Evolutionary conservation across 2,797 vertebrate species (phyloP).

Genomic region (Channa striata): DNA sequence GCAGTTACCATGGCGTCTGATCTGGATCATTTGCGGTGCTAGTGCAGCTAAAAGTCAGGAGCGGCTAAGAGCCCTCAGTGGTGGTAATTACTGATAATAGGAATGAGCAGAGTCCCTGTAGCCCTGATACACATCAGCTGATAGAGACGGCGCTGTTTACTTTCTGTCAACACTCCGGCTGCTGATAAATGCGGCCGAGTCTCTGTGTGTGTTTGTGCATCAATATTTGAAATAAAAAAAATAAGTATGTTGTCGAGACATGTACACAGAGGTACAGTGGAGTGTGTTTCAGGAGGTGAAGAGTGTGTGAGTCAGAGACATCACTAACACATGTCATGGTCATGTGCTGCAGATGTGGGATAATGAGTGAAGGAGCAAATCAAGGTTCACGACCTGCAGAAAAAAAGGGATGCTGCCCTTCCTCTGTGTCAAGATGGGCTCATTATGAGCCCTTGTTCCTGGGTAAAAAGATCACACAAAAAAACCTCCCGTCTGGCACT

Average conservation of each 20-base stretch:
- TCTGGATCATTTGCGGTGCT: slow-evolving; percentile 41
- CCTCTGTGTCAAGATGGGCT: slow-evolving; percentile 15
- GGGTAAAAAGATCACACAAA: not conserved
- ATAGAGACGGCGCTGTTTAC: slow-evolving; percentile 48
- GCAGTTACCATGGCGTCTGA: slow-evolving; percentile 29
- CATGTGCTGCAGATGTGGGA: not conserved
- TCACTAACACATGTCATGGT: not conserved
- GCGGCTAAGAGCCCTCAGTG: slow-evolving; percentile 46
- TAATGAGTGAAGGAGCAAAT: slow-evolving; percentile 12
- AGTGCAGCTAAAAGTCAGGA: slow-evolving; percentile 58
- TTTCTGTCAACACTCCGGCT: slow-evolving; percentile 50
- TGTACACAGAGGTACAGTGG: not conserved
- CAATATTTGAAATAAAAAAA: not conserved
- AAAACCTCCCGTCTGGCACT: not conserved
- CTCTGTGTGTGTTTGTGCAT: slow-evolving; percentile 16
- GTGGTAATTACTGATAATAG: slow-evolving; percentile 62
- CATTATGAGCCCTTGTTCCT: slow-evolving; percentile 21
- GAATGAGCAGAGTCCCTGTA: slow-evolving; percentile 48
- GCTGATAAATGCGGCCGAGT: slow-evolving; percentile 47
- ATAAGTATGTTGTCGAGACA: not conserved
- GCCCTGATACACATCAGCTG: slow-evolving; percentile 55
- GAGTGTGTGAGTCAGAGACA: not conserved
- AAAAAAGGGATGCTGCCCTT: slow-evolving; percentile 17
- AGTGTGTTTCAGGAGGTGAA: not conserved
- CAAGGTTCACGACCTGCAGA: slow-evolving; percentile 7